Conservation (phyloP, 35 echinoderm and acorn worm species). For the Acanthaster planci region DNA sequence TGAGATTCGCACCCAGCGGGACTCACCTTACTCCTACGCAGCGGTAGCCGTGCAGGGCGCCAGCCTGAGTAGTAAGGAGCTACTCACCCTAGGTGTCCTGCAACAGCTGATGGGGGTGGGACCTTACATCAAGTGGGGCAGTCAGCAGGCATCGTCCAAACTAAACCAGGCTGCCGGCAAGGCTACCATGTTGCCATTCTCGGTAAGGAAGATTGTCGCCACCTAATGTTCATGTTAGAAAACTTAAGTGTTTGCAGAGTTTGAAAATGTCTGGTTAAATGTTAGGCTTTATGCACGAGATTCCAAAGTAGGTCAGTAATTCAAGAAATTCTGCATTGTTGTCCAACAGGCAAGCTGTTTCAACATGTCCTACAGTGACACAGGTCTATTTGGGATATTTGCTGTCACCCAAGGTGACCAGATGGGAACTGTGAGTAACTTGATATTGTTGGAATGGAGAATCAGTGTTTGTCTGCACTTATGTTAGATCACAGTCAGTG, state of each 20-base stretch:
- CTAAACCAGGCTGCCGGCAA: constrained; percentile 71
- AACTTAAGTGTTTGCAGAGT: background rate
- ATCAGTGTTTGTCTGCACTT: too few relatives aligned
- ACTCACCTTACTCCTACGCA: constrained; percentile 48
- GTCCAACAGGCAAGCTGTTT: constrained; percentile 77
- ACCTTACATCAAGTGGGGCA: constrained; percentile 89
- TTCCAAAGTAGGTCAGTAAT: background rate
- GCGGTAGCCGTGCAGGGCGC: constrained; percentile 78
- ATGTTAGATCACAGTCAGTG: too few relatives aligned
- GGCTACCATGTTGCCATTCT: constrained; percentile 65
- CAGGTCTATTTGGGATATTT: constrained; percentile 92
- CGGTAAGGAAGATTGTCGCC: constrained; percentile 73
- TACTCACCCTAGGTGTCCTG: constrained; percentile 61
- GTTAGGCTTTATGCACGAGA: too few relatives aligned
- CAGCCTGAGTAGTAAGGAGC: constrained; percentile 64
- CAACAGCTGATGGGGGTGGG: constrained; percentile 76
- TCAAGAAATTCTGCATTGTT: constrained; percentile 22
- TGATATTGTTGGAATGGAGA: too few relatives aligned
- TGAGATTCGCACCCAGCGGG: constrained; percentile 59
- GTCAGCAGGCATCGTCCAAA: constrained; percentile 73
- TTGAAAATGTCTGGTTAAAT: background rate
- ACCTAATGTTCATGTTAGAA: background rate
- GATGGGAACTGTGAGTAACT: constrained; percentile 79
- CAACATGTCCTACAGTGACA: constrained; percentile 85
- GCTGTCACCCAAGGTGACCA: constrained; percentile 71